Evolutionary conservation across 1,140 invertebrate genomes (phyloP).

Genomic region (Muscidifurax raptorellus): DNA sequence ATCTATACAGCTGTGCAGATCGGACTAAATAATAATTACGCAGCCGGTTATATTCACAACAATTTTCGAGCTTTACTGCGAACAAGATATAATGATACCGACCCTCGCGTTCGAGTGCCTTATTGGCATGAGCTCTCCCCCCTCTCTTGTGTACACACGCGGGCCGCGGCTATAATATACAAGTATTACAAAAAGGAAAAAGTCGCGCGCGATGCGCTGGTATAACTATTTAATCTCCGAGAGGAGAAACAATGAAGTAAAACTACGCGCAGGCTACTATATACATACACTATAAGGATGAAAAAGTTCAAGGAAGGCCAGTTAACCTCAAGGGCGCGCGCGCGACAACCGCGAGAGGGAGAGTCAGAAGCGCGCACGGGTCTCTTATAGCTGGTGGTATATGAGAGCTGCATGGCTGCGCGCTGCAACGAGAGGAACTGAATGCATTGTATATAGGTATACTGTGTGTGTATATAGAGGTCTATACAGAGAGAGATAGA

Average conservation of each 20-base stretch:
- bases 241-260: constrained; percentile 38
- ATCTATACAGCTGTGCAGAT: no score
- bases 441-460: no score
- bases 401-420: neutral
- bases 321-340: constrained; percentile 49
- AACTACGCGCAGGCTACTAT: neutral
- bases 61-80: constrained; percentile 25
- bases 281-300: no score
- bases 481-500: no score
- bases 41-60: neutral
- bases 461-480: neutral
- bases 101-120: no score
- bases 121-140: no score
- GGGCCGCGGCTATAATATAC: no score
- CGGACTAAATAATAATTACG: constrained; percentile 20
- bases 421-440: no score
- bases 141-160: neutral
- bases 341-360: constrained; percentile 8
- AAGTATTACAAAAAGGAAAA: no score
- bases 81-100: constrained; percentile 41
- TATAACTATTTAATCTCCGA: constrained; percentile 48
- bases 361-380: neutral
- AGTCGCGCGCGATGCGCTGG: neutral
- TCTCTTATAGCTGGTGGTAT: no score
- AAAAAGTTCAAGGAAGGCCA: constrained; percentile 43